Evolutionary conservation across 2,888 invertebrate genomes (phyloP).

Genomic region (Dolomedes plantarius): DNA sequence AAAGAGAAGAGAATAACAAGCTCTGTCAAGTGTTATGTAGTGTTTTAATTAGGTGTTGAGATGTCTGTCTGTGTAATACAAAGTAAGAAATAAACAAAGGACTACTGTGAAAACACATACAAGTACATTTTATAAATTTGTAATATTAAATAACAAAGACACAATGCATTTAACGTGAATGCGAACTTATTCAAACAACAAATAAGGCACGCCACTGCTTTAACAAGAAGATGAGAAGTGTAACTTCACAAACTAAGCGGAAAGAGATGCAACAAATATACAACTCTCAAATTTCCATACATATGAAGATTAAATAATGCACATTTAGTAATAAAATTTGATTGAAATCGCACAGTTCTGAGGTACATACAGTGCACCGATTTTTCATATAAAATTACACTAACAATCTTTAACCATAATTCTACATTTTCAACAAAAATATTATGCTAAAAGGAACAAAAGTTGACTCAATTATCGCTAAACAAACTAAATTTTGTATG

Average conservation of each 20-base stretch:
- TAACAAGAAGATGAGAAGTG: background rate
- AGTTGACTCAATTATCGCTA: no score
- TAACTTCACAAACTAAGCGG: slow-evolving; percentile 7
- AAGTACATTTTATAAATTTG: slow-evolving; percentile 26
- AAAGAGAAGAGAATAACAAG: no score
- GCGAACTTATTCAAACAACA: slow-evolving; percentile 29
- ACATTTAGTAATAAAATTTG: slow-evolving; percentile 9
- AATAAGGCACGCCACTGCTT: slow-evolving; percentile 42
- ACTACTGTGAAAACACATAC: background rate
- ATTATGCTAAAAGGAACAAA: no score
- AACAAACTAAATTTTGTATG: background rate
- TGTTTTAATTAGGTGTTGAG: no score
- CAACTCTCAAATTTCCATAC: background rate
- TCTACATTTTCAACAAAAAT: no score
- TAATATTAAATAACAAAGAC: slow-evolving; percentile 33
- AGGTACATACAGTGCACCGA: background rate
- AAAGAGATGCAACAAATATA: slow-evolving; percentile 12
- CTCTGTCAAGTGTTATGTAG: no score
- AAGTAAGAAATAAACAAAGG: background rate
- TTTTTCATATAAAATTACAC: no score
- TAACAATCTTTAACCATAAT: no score
- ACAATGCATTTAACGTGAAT: slow-evolving; percentile 7
- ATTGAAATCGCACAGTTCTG: slow-evolving; percentile 21
- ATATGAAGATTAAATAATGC: background rate
- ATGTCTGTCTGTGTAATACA: no score